Conservation (phyloP, 2,797 vertebrate species). For the Catamblyrhynchus diadema region DNA sequence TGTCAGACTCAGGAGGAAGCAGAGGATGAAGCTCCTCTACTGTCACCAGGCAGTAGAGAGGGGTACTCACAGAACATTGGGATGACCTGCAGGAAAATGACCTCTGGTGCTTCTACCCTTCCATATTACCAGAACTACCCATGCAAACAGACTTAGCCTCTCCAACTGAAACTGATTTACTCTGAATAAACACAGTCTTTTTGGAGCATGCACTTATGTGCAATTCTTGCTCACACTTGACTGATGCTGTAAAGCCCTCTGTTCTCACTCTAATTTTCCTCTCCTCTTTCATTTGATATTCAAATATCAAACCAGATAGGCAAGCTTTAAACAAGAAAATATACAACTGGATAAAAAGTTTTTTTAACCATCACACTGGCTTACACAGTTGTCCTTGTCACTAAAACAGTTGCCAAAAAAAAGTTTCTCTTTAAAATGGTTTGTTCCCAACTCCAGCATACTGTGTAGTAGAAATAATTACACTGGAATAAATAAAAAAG, state of each 20-base stretch:
- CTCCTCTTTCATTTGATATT: background rate
- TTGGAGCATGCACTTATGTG: background rate
- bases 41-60: background rate
- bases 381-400: background rate
- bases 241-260: background rate
- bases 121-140: background rate
- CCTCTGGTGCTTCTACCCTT: background rate
- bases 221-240: background rate
- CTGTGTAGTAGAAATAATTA: background rate
- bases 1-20: background rate
- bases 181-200: background rate
- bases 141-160: background rate
- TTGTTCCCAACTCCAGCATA: background rate
- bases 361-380: background rate
- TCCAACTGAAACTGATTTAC: background rate
- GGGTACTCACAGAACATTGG: background rate
- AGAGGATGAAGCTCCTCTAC: background rate
- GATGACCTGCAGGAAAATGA: background rate
- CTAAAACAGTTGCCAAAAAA: background rate
- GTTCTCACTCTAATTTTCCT: background rate
- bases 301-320: background rate
- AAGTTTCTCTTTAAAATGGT: background rate
- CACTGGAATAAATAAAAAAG: background rate
- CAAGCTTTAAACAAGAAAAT: background rate
- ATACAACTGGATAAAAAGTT: background rate